phyloP scores from a whole-genome alignment of 2,888 invertebrate species.

The Drosophila yooni region DNA sequence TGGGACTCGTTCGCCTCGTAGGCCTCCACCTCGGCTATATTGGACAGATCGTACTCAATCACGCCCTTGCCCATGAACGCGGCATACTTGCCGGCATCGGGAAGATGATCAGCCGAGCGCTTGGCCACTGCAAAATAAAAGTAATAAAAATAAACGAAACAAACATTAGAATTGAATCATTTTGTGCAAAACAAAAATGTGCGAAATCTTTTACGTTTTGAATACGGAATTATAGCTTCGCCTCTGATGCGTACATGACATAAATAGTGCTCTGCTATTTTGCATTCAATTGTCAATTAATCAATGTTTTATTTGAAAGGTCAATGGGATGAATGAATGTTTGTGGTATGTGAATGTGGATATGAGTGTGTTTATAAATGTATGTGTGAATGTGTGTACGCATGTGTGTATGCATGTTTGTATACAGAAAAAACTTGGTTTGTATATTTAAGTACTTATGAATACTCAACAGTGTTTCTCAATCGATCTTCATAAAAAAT shows the following conservation, averaged over 20 bases:
- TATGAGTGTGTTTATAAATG: too few species aligned
- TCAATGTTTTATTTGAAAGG: neutral
- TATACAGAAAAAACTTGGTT: neutral
- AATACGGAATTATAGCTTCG: neutral
- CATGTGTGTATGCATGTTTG: neutral
- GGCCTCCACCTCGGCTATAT: constrained; percentile 88
- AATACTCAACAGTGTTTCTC: neutral
- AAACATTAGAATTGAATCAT: neutral
- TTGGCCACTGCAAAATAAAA: constrained; percentile 86
- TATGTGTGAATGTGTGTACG: neutral
- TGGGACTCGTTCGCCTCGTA: constrained; percentile 74
- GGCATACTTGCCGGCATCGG: constrained; percentile 88
- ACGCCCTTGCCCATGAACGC: constrained; percentile 92
- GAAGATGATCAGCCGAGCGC: constrained; percentile 85
- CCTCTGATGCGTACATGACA: neutral
- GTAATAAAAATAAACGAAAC: constrained; percentile 1
- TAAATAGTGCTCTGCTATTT: neutral
- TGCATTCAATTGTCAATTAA: neutral
- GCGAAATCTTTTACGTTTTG: neutral
- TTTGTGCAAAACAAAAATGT: too few species aligned
- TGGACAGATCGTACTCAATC: constrained; percentile 90
- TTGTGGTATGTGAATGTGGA: neutral
- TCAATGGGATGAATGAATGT: neutral
- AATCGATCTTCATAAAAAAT: neutral
- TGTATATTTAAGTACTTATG: neutral